Base-by-base conservation (phyloP, 2,797 vertebrate genomes). In the Poeciliopsis infans region DNA sequence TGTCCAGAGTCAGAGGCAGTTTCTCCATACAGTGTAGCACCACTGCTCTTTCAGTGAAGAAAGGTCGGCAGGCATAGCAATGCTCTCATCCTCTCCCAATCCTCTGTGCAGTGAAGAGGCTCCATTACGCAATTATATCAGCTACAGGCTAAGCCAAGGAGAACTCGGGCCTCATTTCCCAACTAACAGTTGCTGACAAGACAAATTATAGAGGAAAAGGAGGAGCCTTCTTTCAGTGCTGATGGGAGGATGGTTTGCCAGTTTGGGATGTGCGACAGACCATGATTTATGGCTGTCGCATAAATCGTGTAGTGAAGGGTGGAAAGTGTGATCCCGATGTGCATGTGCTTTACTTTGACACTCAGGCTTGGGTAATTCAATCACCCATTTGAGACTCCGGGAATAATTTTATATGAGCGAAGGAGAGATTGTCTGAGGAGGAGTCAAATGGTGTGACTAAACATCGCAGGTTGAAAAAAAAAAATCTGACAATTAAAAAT, bases 131-230 rank as follows among this genome's bases (percentile, higher is more conserved):
- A 91, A 92, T 92, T 91, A 90, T 88, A 91, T 88, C 88, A 87
- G 90, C 91, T 89, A 87, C 75, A 84, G 88, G 88, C 88, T 85
- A 84, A 92, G 92, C 84, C 83, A 93, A 89, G 85, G 90, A 85
- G 78, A 79, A 86, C 90, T 86, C 89, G 85, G 87, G 86, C 87
- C 84, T 91, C 85, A 91, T 91, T 93, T 90, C 85, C 88, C 78
- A 88, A 87, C 85, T 88, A 92, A 91, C 82, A 88, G 73, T 91
- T 88, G 91, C 92, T 93, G 93, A 94, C 89, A 86, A 88, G 89
- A 86, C 87, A 92, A 86, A 91, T 91, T 88, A 85, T 85, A 87
- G 72, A 47, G 78, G 18, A 82, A 85, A 75, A 74, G 47, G 74
- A 77, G 75, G 86, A 76, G 74, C 75, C 73, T 59, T 88, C 39